These are phyloP conservation scores for Tinamus major DNA, from an alignment of 2,797 vertebrate species.

Conservation along the genomic window DNA sequence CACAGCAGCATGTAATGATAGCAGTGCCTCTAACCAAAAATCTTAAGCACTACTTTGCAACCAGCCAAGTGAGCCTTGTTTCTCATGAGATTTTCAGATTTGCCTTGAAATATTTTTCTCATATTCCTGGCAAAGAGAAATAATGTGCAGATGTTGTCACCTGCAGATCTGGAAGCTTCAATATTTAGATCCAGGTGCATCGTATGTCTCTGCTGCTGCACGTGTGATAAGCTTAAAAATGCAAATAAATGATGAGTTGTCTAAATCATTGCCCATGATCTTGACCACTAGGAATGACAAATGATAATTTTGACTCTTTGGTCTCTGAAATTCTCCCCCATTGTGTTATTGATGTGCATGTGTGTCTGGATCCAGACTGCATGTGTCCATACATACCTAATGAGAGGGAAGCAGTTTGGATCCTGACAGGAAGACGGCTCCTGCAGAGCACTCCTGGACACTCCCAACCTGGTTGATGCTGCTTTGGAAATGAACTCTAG, in stretches of 20 bases:
- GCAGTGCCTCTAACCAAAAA: neutral
- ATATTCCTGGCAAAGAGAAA: neutral
- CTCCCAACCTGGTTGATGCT: neutral
- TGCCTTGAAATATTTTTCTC: neutral
- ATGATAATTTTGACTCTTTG: neutral
- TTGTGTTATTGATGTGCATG: neutral
- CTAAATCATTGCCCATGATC: neutral
- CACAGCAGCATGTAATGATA: accelerated
- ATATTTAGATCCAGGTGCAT: neutral
- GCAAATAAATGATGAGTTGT: neutral
- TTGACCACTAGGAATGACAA: neutral
- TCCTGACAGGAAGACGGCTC: neutral
- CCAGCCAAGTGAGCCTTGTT: neutral
- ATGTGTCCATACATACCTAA: neutral
- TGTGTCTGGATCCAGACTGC: neutral
- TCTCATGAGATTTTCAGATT: neutral
- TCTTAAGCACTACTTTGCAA: neutral
- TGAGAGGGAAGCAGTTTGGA: neutral
- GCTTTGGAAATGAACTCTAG: neutral
- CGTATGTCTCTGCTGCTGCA: neutral
- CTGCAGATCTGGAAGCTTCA: neutral
- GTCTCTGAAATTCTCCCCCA: neutral
- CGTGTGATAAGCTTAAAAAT: neutral
- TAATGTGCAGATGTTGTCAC: neutral
- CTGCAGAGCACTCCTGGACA: neutral